Percentiles rank a stretch among this genome's conserved stretches.
Conservation (phyloP, 23 tunicate species). For the Ascidia mentula region DNA sequence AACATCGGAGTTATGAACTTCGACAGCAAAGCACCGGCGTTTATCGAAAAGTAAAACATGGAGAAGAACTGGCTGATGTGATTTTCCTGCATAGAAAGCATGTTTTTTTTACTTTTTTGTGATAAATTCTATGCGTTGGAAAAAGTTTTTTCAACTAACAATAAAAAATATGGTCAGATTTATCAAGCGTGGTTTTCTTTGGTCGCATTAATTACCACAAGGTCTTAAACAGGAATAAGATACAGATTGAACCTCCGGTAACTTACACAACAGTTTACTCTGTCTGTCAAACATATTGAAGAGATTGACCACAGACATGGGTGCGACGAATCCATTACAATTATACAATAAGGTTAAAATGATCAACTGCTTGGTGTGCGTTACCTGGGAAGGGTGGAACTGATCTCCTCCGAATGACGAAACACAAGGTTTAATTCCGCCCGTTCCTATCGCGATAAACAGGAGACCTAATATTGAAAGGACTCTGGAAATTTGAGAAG, state of each 20-base stretch:
- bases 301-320: too few relatives aligned
- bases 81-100: background rate
- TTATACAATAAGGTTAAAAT: background rate
- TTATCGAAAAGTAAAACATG: constrained; percentile 87
- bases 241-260: too few relatives aligned
- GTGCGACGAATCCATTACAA: too few relatives aligned
- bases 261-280: too few relatives aligned
- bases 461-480: constrained; percentile 65
- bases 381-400: constrained; percentile 51
- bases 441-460: constrained; percentile 82
- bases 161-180: too few relatives aligned
- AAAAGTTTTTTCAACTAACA: too few relatives aligned
- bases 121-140: too few relatives aligned
- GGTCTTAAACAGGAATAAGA: too few relatives aligned
- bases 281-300: too few relatives aligned
- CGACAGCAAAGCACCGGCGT: constrained; percentile 77
- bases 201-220: too few relatives aligned
- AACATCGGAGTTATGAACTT: constrained; percentile 81
- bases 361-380: background rate
- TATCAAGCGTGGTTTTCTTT: too few relatives aligned
- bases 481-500: constrained; percentile 45
- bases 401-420: constrained; percentile 94
- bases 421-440: constrained; percentile 95
- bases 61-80: constrained; percentile 64
- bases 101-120: too few relatives aligned